Percentiles rank a stretch among this genome's conserved stretches.
These are phyloP conservation scores for Danionella cerebrum DNA, from an alignment of 2,113 vertebrate species.

Conservation along the genomic window DNA sequence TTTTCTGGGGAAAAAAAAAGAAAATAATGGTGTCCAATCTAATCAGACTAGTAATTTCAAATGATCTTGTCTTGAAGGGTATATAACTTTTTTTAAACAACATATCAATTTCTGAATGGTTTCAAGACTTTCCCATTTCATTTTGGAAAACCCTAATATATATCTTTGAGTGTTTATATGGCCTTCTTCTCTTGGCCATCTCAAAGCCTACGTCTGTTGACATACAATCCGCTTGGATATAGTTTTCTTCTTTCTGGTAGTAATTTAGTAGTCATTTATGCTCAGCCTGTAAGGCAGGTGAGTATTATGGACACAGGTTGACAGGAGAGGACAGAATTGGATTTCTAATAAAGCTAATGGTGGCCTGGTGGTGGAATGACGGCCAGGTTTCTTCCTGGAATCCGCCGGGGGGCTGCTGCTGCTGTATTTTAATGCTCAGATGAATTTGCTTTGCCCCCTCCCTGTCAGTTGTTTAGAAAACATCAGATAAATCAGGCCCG, in stretches of 20 bases:
- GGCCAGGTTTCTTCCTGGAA: slow-evolving; percentile 44
- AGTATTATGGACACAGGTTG: slow-evolving; percentile 13
- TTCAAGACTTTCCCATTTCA: too few relatives aligned
- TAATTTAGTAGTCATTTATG: slow-evolving; percentile 8
- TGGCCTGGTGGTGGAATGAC: slow-evolving; percentile 29
- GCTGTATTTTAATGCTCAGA: slow-evolving; percentile 51
- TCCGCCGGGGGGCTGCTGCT: slow-evolving; percentile 13
- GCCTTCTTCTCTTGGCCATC: neutral
- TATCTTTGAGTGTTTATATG: too few relatives aligned
- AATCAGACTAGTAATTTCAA: too few relatives aligned
- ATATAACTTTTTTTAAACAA: too few relatives aligned
- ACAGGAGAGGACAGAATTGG: slow-evolving; percentile 14
- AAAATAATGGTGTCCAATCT: too few relatives aligned
- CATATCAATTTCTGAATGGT: too few relatives aligned
- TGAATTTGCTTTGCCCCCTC: slow-evolving; percentile 51
- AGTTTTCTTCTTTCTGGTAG: neutral
- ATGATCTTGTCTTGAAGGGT: too few relatives aligned
- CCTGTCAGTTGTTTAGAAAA: slow-evolving; percentile 54
- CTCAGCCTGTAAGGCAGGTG: neutral
- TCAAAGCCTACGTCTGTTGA: neutral
- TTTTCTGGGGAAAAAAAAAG: too few relatives aligned
- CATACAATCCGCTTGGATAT: neutral
- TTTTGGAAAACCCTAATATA: too few relatives aligned
- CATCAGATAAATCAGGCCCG: slow-evolving; percentile 53
- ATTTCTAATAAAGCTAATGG: slow-evolving; percentile 55